Evolutionary conservation across 2,113 vertebrate genomes (phyloP), one percentile per base, ranked within the genome.

Genomic region (Mesocricetus auratus): DNA sequence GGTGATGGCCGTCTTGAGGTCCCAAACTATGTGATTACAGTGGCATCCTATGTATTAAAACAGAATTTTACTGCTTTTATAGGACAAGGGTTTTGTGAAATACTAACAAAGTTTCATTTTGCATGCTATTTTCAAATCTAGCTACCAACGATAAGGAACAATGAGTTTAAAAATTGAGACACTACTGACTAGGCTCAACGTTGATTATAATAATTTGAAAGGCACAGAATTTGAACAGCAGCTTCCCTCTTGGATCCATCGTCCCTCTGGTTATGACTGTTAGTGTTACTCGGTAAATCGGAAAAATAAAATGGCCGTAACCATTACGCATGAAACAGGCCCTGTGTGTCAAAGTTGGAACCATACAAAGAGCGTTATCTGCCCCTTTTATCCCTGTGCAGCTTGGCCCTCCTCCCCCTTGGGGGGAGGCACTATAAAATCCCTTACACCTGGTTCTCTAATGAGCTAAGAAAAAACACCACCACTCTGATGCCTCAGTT

Each of bases 141-240:
- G 13, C 92, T 74, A 89, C 9, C 75, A 36, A 81, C 92, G 19
- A 78, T 36, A 11, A 29, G 33, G 39, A 56, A 91, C 93, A 89
- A 47, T 74, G 82, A 88, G 64, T 66, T 62, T 83, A 90, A 77
- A 95, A 73, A 1, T 81, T 7, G 71, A 93, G 92, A 71, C 24
- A 53, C 45, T 83, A 90, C 39, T 78, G 83, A 29, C 29, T 2
- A 31, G 13, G 58, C 33, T 87, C 62, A 91, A 64, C 45, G 86
- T 78, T 82, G 83, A 91, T 95, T 66, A 11, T 68, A 97, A 85
- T 73, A 94, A 83, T 79, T 79, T 96, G 93, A 95, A 97, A 95
- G 45, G 26, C 36, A 42, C 0, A 1, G 71, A 64, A 68, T 10
- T 81, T 94, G 69, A 90, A 90, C n/a, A 82, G 69, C 73, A 58